phyloP scores from a whole-genome alignment of 2,797 vertebrate species.

The Dendrocincla tyrannina region DNA sequence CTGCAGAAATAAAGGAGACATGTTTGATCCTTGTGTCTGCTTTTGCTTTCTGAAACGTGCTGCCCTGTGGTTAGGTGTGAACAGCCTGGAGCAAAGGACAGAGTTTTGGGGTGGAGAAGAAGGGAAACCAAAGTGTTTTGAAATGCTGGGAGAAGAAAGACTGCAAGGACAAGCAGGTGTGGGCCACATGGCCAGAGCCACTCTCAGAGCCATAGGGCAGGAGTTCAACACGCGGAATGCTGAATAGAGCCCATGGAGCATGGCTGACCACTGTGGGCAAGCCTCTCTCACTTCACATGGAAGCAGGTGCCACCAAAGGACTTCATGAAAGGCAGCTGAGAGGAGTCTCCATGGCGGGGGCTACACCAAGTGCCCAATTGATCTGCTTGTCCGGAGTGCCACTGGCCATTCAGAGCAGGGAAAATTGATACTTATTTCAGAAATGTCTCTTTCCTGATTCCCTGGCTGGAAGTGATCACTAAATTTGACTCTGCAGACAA shows the following conservation, averaged over 20 bases:
- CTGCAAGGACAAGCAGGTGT: background rate
- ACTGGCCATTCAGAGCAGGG: background rate
- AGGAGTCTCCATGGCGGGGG: background rate
- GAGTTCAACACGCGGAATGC: accelerated
- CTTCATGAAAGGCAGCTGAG: background rate
- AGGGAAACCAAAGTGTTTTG: background rate
- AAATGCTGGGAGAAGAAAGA: background rate
- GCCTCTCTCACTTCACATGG: background rate
- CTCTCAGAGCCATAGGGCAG: background rate
- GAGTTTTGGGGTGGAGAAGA: background rate
- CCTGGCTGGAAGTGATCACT: background rate
- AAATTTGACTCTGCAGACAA: background rate
- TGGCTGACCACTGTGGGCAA: background rate
- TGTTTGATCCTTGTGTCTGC: background rate
- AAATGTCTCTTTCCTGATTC: background rate
- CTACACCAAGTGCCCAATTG: accelerated
- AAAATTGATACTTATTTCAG: background rate
- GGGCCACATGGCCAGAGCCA: background rate
- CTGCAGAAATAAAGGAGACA: background rate
- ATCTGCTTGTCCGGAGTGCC: accelerated
- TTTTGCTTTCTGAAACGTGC: background rate
- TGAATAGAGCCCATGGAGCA: background rate
- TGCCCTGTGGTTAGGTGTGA: background rate
- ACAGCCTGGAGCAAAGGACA: background rate
- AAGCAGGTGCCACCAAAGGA: background rate